phyloP scores from a whole-genome alignment of 2,113 vertebrate species.

The Crotophaga sulcirostris region DNA sequence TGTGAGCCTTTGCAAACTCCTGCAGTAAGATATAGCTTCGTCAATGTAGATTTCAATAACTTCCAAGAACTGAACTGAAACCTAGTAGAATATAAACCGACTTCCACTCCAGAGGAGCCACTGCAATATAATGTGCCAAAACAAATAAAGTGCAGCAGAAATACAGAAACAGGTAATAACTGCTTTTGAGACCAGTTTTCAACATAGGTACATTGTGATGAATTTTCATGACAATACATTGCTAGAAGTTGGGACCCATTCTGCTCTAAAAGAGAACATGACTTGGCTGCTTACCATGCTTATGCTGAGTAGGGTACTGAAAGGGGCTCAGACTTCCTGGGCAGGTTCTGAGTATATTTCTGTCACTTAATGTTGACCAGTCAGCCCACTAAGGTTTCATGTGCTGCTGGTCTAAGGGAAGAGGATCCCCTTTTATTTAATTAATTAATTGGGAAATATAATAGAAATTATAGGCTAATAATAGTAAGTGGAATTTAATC shows the following conservation, averaged over 20 bases:
- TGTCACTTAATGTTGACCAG: not conserved
- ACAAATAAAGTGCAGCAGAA: not conserved
- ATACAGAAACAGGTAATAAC: not conserved
- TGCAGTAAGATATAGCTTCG: not conserved
- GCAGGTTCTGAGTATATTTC: not conserved
- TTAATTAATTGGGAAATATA: not conserved
- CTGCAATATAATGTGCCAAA: not conserved
- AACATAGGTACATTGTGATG: not conserved
- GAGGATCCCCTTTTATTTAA: not conserved
- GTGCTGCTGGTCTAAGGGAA: not conserved
- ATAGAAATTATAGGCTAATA: not conserved
- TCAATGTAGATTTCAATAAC: not conserved
- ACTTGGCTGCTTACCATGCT: not conserved
- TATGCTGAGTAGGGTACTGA: not conserved
- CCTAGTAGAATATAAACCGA: not conserved
- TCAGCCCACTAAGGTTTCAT: not conserved
- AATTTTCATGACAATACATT: not conserved
- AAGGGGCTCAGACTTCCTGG: not conserved
- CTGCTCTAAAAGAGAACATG: not conserved
- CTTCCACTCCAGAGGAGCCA: not conserved
- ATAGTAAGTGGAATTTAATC: not conserved
- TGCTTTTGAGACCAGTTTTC: conserved; percentile 3
- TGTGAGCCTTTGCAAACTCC: not conserved
- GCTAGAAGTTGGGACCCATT: not conserved
- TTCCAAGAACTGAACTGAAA: not conserved